Base-by-base conservation (phyloP, 2,888 invertebrate genomes). In the Petrolisthes cinctipes region DNA sequence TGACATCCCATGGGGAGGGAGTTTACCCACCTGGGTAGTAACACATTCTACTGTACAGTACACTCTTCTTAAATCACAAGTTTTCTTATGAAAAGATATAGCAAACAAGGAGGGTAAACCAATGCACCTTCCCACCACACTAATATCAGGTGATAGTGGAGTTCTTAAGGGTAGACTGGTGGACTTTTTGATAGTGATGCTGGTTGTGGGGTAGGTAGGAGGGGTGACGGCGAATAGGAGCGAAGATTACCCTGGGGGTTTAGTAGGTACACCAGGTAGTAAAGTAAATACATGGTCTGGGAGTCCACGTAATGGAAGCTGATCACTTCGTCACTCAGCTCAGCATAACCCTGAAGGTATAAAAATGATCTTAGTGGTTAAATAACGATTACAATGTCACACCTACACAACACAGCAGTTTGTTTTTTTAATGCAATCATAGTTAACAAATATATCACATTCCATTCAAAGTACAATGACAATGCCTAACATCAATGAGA, bases 281-380 rank as follows among this genome's bases (percentile, higher is more conserved):
- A 90, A 56, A 90, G 83, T 14, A 89, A 83, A 82, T 90, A 90
- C 90, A 89, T 90, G 4, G 88, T 88, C 57, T 88, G 78, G 9
- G 86, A 89, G 23, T 90, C 88, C 14, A 90, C 89, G 71, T 90
- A 90, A 76, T 90, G 90, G 83, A 90, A 90, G 73, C 89, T 90
- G 68, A 90, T 89, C 23, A 86, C 88, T 56, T 89, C 86, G 53
- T 84, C 82, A 78, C 88, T 89, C 85, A 90, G 76, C 51, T 83
- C 89, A 0, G 56, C 79, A 82, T 83, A 86, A 4, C 90, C 90
- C 90, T 90, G 20, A 6, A 20, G 54, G 17, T 9, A 83, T 23
- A 14, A 56, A n/a, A 7, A 83, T 37, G 37, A 37, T 37, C 37
- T 37, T 37, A 37, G 37, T 37, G 37, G 37, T 37, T 37, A 17